Conservation (phyloP, 2,113 vertebrate species). For the Indicator indicator region DNA sequence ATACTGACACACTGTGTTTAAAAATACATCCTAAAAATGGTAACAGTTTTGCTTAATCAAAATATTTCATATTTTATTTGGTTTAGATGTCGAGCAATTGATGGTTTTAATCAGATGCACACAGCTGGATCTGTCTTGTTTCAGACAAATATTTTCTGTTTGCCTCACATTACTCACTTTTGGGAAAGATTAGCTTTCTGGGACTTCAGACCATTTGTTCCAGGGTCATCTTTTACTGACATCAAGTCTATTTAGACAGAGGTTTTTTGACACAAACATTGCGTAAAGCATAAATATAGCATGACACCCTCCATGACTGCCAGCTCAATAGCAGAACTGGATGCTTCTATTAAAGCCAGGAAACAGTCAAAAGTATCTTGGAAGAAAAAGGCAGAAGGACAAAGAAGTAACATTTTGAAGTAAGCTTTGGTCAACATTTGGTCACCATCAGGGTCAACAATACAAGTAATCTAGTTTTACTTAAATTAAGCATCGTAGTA, state of each 20-base stretch:
- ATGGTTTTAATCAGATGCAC: conserved; percentile 25
- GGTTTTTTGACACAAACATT: conserved; percentile 32
- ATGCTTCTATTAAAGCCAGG: conserved; percentile 37
- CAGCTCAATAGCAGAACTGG: background rate
- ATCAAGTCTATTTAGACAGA: background rate
- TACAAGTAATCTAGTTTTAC: background rate
- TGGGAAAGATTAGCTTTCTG: conserved; percentile 29
- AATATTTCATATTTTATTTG: background rate
- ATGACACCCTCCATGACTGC: background rate
- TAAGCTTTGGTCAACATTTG: too few relatives aligned
- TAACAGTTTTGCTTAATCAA: background rate
- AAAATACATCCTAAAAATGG: background rate
- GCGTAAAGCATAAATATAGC: conserved; percentile 8
- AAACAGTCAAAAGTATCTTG: conserved; percentile 28
- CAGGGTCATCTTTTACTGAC: conserved; percentile 27
- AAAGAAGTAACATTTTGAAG: background rate
- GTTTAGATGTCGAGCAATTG: background rate
- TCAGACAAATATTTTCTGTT: conserved; percentile 30
- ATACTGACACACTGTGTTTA: background rate
- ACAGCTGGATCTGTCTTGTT: background rate
- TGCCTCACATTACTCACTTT: conserved; percentile 42
- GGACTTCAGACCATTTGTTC: conserved; percentile 20
- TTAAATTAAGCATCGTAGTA: background rate
- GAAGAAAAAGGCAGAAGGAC: conserved; percentile 10
- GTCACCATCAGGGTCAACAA: background rate